Percentiles rank a stretch among this genome's conserved stretches.
These are phyloP conservation scores for Prionailurus bengalensis DNA, from an alignment of 2,113 vertebrate genomes.

Conservation along the genomic window DNA sequence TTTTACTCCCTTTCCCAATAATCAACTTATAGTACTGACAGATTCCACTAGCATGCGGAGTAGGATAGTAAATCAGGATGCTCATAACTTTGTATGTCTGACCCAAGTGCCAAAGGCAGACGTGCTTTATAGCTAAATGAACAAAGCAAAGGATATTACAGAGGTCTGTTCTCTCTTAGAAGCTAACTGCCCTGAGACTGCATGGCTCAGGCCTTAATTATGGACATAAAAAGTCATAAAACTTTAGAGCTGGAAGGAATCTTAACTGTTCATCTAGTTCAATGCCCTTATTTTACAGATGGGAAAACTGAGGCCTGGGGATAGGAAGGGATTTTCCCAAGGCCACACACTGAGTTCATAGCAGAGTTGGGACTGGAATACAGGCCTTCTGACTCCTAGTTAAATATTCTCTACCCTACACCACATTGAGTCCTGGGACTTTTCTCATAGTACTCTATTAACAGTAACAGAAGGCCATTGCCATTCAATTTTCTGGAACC, in stretches of 20 bases:
- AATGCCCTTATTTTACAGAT: slow-evolving; percentile 76
- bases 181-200: slow-evolving; percentile 77
- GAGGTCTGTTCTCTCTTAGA: slow-evolving; percentile 75
- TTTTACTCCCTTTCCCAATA: slow-evolving; percentile 65
- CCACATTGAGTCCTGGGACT: slow-evolving; percentile 57
- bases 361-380: slow-evolving; percentile 44
- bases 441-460: slow-evolving; percentile 62
- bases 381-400: slow-evolving; percentile 54
- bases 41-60: slow-evolving; percentile 80
- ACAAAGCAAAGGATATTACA: slow-evolving; percentile 77
- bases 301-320: slow-evolving; percentile 72
- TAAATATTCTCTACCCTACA: slow-evolving; percentile 46
- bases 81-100: slow-evolving; percentile 83
- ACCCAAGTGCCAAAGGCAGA: slow-evolving; percentile 86
- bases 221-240: slow-evolving; percentile 75
- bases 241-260: slow-evolving; percentile 77
- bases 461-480: slow-evolving; percentile 63
- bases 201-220: slow-evolving; percentile 79
- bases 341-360: slow-evolving; percentile 42
- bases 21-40: slow-evolving; percentile 67
- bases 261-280: slow-evolving; percentile 65
- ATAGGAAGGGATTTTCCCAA: slow-evolving; percentile 60
- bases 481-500: slow-evolving; percentile 59
- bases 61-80: slow-evolving; percentile 79
- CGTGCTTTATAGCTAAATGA: slow-evolving; percentile 81